Base-by-base conservation (phyloP, 1,140 invertebrate species). In the Teleopsis dalmanni region DNA sequence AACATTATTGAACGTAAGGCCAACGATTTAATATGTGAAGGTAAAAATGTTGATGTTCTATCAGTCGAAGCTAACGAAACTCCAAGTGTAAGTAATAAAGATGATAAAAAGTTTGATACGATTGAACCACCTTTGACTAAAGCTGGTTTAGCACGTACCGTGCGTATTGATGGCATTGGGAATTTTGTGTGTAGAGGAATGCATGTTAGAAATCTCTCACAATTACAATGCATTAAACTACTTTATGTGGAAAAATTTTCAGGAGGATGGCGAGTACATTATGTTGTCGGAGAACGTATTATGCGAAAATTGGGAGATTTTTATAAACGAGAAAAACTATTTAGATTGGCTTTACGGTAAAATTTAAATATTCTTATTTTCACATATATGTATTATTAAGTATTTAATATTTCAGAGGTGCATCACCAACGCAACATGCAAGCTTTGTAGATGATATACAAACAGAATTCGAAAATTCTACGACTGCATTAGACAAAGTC, bases 161-260 rank as follows among this genome's bases (percentile, higher is more conserved):
- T 91, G n/a, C 78, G 75, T 27, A 87, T 87, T 48, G 75, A 77
- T 33, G 78, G 77, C 29, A 65, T 90, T 35, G 87, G 91, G 53
- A 76, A 78, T 27, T 88, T 88, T 59, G 81, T 90, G 77, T 92
- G 88, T 67, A 91, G 88, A 73, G 88, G 88, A 18, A 92, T 88
- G 1, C 88, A 92, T 72, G 84, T 91, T 3, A 76, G 75, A 3
- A 88, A 87, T 71, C 70, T 89, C 26, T 76, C 75, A 53, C 84
- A 91, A 62, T 71, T 92, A 35, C 88, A 91, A 77, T 78, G 79
- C 5, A 77, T 91, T 7, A 91, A 90, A 68, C 59, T 91, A 18
- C 53, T 88, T 2, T 75, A 79, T 40, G 65, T 71, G 3, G 86
- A 88, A 67, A 85, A 87, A 55, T 76, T 77, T 13, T 87, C 87